Base-by-base conservation (phyloP, 2,797 vertebrate genomes). In the Oreochromis grahami region DNA sequence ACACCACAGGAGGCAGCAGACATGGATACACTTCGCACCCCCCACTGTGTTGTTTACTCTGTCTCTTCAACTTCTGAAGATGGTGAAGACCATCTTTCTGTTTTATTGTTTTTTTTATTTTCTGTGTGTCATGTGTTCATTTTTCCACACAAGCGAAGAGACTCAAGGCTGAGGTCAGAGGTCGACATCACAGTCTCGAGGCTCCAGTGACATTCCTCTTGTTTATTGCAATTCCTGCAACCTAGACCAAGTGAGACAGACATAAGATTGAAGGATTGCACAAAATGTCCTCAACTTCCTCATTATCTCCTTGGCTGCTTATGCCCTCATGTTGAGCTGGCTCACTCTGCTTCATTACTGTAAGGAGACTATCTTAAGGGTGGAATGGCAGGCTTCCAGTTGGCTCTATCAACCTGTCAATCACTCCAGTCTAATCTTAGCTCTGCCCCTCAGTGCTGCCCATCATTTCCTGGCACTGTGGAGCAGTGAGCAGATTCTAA, bases 321-420 rank as follows among this genome's bases (percentile, higher is more conserved):
- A 83, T 88, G 90, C 79, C 86, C 90, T 88, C 81, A 77, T 93
- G 86, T 86, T 89, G 82, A 81, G 84, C 88, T 85, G 86, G 88
- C 88, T 89, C 89, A 82, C 90, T 88, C 79, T 72, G 86, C 92
- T 95, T 94, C 93, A 92, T 94, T 94, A 95, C 94, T 91, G 92
- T 95, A 94, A 94, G 91, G 90, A 92, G 90, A 90, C 92, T 89
- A 93, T 94, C 93, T 93, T 91, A 93, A 91, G 84, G 89, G 87
- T 91, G 88, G 89, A 91, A 91, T 93, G 94, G 95, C 93, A 93
- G 89, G 86, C 92, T 92, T 95, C 93, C 93, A 96, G 91, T 94
- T 94, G 95, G 91, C 93, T 93, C 89, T 83, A 90, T 92, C 89
- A 85, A 89, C 81, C 90, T 94, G 94, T 95, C 94, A 95, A 91